Evolutionary conservation across 2,888 invertebrate species (phyloP), one percentile per base, ranked within the genome.

Genomic region (Dione vanillae): DNA sequence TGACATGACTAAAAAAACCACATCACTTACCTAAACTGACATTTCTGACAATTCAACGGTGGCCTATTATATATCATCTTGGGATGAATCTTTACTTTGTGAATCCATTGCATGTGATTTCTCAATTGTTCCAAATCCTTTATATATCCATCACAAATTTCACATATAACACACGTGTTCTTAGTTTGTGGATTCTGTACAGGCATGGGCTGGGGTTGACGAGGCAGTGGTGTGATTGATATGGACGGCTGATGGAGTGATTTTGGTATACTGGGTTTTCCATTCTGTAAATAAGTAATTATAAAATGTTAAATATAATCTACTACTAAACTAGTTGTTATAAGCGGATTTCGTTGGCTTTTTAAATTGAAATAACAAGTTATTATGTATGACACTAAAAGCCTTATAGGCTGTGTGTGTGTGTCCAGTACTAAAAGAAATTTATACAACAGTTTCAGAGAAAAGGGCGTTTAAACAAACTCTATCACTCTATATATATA

Each of bases 101-200:
- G 99, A 86, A 98, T 98, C 97, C 98, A 98, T 85, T 98, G 98
- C 97, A 99, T 98, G 85, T 99, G 99, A 87, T 98, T 98, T 75
- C 98, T 94, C 75, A 99, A 92, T 85, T 98, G 98, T 82, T 98
- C 98, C 82, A 98, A 94, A 88, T 99, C 98, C 94, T 98, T 98
- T 74, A 99, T 98, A 85, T 98, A 98, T 27, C 98, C 98, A 83
- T 99, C 99, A 90, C 99, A 99, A 75, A 99, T 98, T 93, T 99
- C 99, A 89, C 99, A 99, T 78, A 98, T 97, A 76, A 98, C 98
- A 89, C 98, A 98, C 40, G 97, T 95, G 78, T 96, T 96, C 87
- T 97, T 96, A 76, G 94, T 95, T 65, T 94, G 89, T 65, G 83
- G 82, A 0, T 35, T 14, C 16, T 16, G 47, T 3, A 62, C 47